phyloP scores from a whole-genome alignment of 1,140 invertebrate genomes.

The Holcopasites calliopsidis region DNA sequence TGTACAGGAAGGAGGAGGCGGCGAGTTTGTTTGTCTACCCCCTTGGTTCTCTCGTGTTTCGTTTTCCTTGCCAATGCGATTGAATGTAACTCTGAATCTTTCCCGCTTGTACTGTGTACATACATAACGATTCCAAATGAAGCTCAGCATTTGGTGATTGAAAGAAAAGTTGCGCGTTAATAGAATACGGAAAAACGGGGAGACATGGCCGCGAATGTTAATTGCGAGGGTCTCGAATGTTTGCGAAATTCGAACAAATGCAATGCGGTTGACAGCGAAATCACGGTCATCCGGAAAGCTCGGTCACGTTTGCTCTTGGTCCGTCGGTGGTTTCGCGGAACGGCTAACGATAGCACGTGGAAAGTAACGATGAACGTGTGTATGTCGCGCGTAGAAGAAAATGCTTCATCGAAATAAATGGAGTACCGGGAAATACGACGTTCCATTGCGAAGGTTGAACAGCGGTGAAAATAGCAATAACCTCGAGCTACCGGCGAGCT shows the following conservation, averaged over 20 bases:
- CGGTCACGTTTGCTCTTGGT: constrained; percentile 1
- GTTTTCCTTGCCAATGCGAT: neutral
- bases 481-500: no score
- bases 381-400: neutral
- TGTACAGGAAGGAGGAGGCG: neutral
- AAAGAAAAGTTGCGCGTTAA: no score
- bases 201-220: neutral
- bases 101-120: no score
- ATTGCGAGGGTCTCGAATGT: no score
- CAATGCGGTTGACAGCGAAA: constrained; percentile 25
- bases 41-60: neutral
- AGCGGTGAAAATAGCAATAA: neutral
- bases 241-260: constrained; percentile 19
- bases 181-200: neutral
- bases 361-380: constrained; percentile 10
- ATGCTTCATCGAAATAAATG: constrained; percentile 24
- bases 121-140: no score
- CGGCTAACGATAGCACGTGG: neutral
- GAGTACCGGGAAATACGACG: constrained; percentile 12
- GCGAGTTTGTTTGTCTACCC: neutral
- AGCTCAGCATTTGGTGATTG: no score
- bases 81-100: no score
- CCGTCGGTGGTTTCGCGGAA: constrained; percentile 32
- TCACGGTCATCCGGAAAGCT: constrained; percentile 17
- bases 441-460: neutral